Conservation (phyloP, 2,888 invertebrate genomes). For the Chesias legatella region DNA sequence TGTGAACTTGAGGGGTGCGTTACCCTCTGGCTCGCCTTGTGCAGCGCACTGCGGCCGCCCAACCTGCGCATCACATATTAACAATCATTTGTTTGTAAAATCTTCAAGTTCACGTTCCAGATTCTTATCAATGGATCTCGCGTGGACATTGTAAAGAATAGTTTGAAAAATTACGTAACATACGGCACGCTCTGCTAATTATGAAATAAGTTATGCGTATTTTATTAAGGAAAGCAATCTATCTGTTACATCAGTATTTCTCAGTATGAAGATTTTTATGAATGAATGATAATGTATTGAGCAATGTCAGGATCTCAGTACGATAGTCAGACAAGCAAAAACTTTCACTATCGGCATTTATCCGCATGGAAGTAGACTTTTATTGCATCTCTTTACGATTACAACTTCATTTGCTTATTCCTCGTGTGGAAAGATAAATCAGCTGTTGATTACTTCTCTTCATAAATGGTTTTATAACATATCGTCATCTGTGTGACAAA, state of each 20-base stretch:
- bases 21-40: conserved; percentile 53
- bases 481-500: conserved; percentile 26
- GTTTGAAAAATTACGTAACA: conserved; percentile 33
- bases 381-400: conserved; percentile 18
- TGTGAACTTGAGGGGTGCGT: conserved; percentile 76
- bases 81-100: conserved; percentile 21
- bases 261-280: conserved; percentile 4
- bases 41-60: conserved; percentile 46
- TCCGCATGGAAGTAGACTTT: conserved; percentile 16
- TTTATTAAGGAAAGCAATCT: conserved; percentile 1
- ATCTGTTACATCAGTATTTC: conserved; percentile 9
- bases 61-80: conserved; percentile 37
- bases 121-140: conserved; percentile 29
- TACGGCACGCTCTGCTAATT: conserved; percentile 29
- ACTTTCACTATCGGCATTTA: conserved; percentile 25
- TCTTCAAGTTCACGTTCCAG: conserved; percentile 30
- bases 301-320: conserved; percentile 9
- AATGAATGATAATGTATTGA: conserved; percentile 8
- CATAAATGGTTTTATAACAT: conserved; percentile 23
- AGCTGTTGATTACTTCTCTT: conserved; percentile 12
- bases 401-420: conserved; percentile 13
- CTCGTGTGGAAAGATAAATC: conserved; percentile 14
- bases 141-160: conserved; percentile 28
- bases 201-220: conserved; percentile 13
- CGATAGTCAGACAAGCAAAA: conserved; percentile 9